Evolutionary conservation across 2,888 invertebrate species (phyloP).

Genomic region (Caenorhabditis afra): DNA sequence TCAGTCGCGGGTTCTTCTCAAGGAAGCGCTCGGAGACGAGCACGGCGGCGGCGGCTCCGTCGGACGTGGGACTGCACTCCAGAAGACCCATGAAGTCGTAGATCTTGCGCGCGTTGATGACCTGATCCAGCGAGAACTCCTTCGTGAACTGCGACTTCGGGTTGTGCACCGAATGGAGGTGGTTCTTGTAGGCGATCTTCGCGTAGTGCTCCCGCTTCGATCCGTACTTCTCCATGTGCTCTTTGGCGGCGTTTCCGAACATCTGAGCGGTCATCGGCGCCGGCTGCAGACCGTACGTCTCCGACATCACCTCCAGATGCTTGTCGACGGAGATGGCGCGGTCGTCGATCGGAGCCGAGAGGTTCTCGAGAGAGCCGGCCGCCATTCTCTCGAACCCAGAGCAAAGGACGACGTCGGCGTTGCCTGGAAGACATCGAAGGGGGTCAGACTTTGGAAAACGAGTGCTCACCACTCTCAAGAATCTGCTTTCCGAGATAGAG

Average conservation of each 20-base stretch:
- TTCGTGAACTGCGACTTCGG: slow-evolving; percentile 96
- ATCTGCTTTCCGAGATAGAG: slow-evolving; percentile 92
- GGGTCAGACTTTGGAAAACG: neutral
- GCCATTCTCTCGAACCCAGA: slow-evolving; percentile 99
- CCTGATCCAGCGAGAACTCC: slow-evolving; percentile 92
- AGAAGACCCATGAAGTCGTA: slow-evolving; percentile 94
- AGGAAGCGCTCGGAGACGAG: slow-evolving; percentile 94
- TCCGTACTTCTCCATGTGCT: slow-evolving; percentile 96
- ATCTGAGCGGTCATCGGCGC: slow-evolving; percentile 94
- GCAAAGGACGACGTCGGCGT: slow-evolving; percentile 91
- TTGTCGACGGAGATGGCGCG: slow-evolving; percentile 87
- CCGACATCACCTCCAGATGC: slow-evolving; percentile 86
- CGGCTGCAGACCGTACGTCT: slow-evolving; percentile 88
- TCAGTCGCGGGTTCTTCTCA: slow-evolving; percentile 86
- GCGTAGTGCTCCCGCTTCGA: slow-evolving; percentile 94
- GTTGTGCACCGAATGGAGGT: slow-evolving; percentile 95
- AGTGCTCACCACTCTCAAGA: slow-evolving; percentile 86
- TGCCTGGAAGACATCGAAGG: slow-evolving; percentile 82
- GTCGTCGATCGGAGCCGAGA: slow-evolving; percentile 83
- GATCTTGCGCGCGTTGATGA: slow-evolving; percentile 90
- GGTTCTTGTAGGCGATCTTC: slow-evolving; percentile 98
- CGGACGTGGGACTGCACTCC: slow-evolving; percentile 97
- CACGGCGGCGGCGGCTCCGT: slow-evolving; percentile 96
- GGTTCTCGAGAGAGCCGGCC: slow-evolving; percentile 87
- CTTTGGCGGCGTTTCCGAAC: slow-evolving; percentile 95